Evolutionary conservation across 2,113 vertebrate genomes (phyloP).

Genomic region (Larimichthys polyactis): DNA sequence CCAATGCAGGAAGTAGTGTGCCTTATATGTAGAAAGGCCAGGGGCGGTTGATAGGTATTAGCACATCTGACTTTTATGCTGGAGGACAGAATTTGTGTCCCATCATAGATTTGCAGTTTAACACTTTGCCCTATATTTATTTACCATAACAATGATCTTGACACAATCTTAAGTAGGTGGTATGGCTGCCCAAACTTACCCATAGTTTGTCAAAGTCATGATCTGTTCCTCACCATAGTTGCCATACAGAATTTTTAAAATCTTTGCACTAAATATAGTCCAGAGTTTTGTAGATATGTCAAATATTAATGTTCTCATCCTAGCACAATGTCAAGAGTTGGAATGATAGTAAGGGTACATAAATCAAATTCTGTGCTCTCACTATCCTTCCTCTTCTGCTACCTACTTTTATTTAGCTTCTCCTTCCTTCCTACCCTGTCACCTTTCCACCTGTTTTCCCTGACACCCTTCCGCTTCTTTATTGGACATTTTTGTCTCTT

Average conservation of each 20-base stretch:
- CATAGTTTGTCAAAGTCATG: not conserved
- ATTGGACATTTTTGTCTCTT: not conserved
- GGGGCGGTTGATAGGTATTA: not conserved
- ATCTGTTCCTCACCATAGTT: too few relatives aligned
- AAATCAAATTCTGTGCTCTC: not conserved
- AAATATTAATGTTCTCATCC: too few relatives aligned
- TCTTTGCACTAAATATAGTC: too few relatives aligned
- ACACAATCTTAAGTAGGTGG: not conserved
- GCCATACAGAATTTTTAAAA: too few relatives aligned
- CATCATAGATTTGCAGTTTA: not conserved
- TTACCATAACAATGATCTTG: not conserved
- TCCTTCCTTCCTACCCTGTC: not conserved
- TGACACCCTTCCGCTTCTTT: not conserved
- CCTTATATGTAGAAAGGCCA: not conserved
- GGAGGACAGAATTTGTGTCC: not conserved
- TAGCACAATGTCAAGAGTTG: too few relatives aligned
- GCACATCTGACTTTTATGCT: not conserved
- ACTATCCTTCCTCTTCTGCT: not conserved
- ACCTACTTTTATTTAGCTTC: not conserved
- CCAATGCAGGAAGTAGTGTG: not conserved
- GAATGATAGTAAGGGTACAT: not conserved
- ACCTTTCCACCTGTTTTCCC: not conserved
- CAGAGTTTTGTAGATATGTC: too few relatives aligned
- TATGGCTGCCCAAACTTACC: not conserved
- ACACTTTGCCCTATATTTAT: not conserved